Evolutionary conservation across 2,888 invertebrate species (phyloP).

Genomic region (Crocallis elinguaria): DNA sequence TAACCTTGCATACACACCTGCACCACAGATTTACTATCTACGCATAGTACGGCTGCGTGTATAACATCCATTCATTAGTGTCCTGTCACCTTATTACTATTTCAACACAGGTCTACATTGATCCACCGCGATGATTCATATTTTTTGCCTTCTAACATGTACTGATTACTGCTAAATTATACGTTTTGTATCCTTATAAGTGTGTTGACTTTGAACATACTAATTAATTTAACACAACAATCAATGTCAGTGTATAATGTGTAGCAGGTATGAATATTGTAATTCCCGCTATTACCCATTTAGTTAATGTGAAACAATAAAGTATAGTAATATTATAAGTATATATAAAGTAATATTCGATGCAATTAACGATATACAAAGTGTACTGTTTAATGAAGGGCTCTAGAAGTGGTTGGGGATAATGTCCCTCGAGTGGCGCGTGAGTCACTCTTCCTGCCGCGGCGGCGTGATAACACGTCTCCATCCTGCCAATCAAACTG

Average conservation of each 20-base stretch:
- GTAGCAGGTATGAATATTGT: conserved; percentile 24
- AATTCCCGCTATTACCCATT: conserved; percentile 23
- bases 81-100: conserved; percentile 58
- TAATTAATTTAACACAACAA: conserved; percentile 28
- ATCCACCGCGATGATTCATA: conserved; percentile 54
- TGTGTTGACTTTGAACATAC: conserved; percentile 29
- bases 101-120: conserved; percentile 46
- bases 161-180: conserved; percentile 40
- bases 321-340: too few relatives aligned
- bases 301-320: conserved; percentile 28
- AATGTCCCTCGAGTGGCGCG: conserved; percentile 56
- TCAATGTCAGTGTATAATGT: conserved; percentile 25
- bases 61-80: conserved; percentile 46
- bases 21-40: conserved; percentile 41
- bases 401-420: conserved; percentile 70
- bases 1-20: conserved; percentile 74
- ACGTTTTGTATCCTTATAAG: conserved; percentile 42
- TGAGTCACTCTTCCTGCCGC: conserved; percentile 81
- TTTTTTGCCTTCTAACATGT: conserved; percentile 43
- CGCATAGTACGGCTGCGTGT: conserved; percentile 40
- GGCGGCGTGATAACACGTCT: conserved; percentile 72
- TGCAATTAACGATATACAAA: conserved; percentile 36
- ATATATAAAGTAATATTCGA: too few relatives aligned
- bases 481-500: conserved; percentile 80
- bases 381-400: conserved; percentile 57